Evolutionary conservation across 2,797 vertebrate genomes (phyloP), one percentile per base, ranked within the genome.

Genomic region (Ammospiza maritima): DNA sequence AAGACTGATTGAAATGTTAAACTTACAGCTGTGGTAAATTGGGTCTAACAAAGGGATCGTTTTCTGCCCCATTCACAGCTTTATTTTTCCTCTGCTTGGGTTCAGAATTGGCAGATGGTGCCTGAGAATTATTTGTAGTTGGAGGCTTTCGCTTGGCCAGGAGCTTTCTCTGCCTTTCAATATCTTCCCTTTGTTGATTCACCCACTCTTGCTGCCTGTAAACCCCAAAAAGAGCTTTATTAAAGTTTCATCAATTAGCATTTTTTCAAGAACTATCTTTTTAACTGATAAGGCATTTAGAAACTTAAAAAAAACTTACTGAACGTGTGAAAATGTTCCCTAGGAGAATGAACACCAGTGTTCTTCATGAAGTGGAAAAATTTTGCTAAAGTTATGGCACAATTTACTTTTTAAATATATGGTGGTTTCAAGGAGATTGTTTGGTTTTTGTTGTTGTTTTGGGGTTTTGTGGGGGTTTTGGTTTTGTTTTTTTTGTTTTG

Each of bases 1-100:
- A 96, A 95, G 96, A 95, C 85, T 91, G 93, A 97, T 93, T 97
- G 96, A 97, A 97, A 95, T 91, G 85, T 95, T 96, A 97, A 95
- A 97, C 98, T 98, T 98, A 99, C 99, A 99, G 98, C 98, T 99
- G 99, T 97, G 99, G 99, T 97, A 99, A 98, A 98, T 98, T 99
- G 96, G 99, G 99, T 98, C 99, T 99, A 97, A 99, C 97, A 98
- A 99, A 99, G 87, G 99, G 99, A 98, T 99, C 99, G 25, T 98
- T 99, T 97, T 99, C 99, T 72, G 99, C 98, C 97, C 99, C 99
- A 87, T 99, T 99, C 96, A 99, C 99, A 73, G 99, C 99, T 98
- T 99, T 99, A 98, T 99, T 99, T 98, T 99, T 99, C 96, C 99
- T 98, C 98, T 99, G 99, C 98, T 99, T 99, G 98, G 99, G 99